Conservation (phyloP, 92 coral and sea anemone species). For the Porites cylindrica region DNA sequence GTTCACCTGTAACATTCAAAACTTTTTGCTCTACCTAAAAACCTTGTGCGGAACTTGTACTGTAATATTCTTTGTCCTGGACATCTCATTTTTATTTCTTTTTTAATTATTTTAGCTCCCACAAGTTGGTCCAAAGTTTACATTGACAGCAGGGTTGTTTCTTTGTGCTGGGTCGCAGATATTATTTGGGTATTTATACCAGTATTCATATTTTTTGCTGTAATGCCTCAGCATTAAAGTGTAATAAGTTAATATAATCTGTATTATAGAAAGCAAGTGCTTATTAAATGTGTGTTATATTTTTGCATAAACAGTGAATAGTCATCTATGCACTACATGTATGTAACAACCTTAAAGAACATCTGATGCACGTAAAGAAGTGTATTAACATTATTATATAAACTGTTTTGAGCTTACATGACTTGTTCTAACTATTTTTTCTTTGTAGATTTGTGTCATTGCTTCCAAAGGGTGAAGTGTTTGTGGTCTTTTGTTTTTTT, state of each 20-base stretch:
- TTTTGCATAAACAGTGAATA: too few relatives aligned
- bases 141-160: slow-evolving; percentile 73
- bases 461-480: slow-evolving; percentile 83
- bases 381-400: not conserved
- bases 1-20: too few relatives aligned
- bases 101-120: slow-evolving; percentile 74
- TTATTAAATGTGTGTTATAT: too few relatives aligned
- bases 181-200: slow-evolving; percentile 65
- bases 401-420: too few relatives aligned
- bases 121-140: slow-evolving; percentile 84
- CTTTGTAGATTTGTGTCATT: slow-evolving; percentile 76
- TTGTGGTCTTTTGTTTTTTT: slow-evolving; percentile 82
- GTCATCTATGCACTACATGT: too few relatives aligned
- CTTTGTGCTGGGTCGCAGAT: slow-evolving; percentile 76
- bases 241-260: too few relatives aligned
- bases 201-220: too few relatives aligned
- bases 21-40: too few relatives aligned
- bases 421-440: not conserved
- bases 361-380: too few relatives aligned
- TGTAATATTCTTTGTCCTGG: not conserved
- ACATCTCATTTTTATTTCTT: not conserved
- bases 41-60: not conserved
- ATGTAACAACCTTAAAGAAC: too few relatives aligned
- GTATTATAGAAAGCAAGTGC: too few relatives aligned
- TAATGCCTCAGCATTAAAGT: too few relatives aligned